phyloP scores from a whole-genome alignment of 2,797 vertebrate species.

The Rhinella marina region DNA sequence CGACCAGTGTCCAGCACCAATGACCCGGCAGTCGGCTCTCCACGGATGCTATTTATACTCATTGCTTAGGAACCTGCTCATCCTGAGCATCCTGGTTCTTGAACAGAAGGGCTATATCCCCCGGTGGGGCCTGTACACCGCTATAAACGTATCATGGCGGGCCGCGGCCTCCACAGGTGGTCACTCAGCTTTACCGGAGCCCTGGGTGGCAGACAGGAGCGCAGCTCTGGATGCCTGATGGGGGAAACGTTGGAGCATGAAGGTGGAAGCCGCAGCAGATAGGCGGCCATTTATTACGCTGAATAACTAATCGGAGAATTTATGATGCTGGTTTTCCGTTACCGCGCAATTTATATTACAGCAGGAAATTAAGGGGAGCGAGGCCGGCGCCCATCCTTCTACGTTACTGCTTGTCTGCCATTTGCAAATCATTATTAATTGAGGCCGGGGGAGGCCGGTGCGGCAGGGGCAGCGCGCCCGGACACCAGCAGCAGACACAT shows the following conservation, averaged over 20 bases:
- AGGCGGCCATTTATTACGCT: slow-evolving; percentile 77
- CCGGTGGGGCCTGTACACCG: no score
- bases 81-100: slow-evolving; percentile 1
- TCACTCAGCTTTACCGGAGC: not conserved
- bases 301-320: slow-evolving; percentile 87
- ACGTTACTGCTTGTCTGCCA: slow-evolving; percentile 89
- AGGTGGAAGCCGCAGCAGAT: slow-evolving; percentile 44
- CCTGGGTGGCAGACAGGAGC: not conserved
- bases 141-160: no score
- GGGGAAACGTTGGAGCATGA: slow-evolving; percentile 26
- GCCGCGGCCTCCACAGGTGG: not conserved
- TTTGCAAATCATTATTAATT: slow-evolving; percentile 97
- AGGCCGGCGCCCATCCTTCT: slow-evolving; percentile 82
- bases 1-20: no score
- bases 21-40: no score
- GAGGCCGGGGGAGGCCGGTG: slow-evolving; percentile 76
- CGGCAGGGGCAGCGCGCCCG: slow-evolving; percentile 77
- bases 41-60: no score
- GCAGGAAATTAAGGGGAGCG: slow-evolving; percentile 83
- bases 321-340: slow-evolving; percentile 81
- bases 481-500: slow-evolving; percentile 83
- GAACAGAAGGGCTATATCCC: not conserved
- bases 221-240: not conserved
- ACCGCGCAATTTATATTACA: slow-evolving; percentile 82
- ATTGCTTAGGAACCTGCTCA: not conserved